Conservation (phyloP, 2,888 invertebrate genomes). For the Drosophila kanekoi region DNA sequence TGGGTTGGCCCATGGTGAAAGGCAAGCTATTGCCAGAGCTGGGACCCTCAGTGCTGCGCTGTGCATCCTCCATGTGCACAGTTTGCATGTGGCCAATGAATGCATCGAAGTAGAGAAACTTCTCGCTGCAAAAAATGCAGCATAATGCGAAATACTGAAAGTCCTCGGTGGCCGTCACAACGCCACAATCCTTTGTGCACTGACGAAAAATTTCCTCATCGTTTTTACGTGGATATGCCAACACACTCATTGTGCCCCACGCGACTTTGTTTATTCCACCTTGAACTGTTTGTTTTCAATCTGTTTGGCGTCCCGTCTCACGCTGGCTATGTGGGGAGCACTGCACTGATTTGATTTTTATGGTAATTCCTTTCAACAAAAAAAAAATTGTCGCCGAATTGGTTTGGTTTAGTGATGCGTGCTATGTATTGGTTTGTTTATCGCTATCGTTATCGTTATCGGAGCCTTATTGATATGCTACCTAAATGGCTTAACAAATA, state of each 20-base stretch:
- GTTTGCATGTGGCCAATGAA: conserved; percentile 82
- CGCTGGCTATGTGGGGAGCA: conserved; percentile 32
- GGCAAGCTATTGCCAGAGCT: conserved; percentile 16
- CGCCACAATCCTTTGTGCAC: conserved; percentile 82
- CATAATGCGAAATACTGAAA: conserved; percentile 81
- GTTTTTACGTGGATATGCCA: conserved; percentile 81
- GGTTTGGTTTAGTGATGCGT: conserved; percentile 67
- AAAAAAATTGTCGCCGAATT: conserved; percentile 66
- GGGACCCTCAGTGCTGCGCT: conserved; percentile 14
- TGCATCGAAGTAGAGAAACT: conserved; percentile 82
- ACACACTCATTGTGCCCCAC: conserved; percentile 76
- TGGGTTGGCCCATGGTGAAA: conserved; percentile 34
- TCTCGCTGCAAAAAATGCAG: conserved; percentile 78
- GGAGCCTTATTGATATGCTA: conserved; percentile 17
- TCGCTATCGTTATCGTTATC: conserved; percentile 51
- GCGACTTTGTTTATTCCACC: conserved; percentile 29
- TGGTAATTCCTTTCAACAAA: conserved; percentile 45
- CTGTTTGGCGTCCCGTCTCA: conserved; percentile 37
- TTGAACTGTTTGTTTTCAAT: conserved; percentile 21
- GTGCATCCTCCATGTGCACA: conserved; percentile 61
- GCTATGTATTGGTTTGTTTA: conserved; percentile 42
- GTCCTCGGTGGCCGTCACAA: conserved; percentile 82
- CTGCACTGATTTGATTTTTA: conserved; percentile 46
- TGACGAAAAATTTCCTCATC: conserved; percentile 81
- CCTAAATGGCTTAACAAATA: conserved; percentile 23